Evolutionary conservation across 1,140 invertebrate species (phyloP), one percentile per base, ranked within the genome.

Genomic region (Armadillidium nasatum): DNA sequence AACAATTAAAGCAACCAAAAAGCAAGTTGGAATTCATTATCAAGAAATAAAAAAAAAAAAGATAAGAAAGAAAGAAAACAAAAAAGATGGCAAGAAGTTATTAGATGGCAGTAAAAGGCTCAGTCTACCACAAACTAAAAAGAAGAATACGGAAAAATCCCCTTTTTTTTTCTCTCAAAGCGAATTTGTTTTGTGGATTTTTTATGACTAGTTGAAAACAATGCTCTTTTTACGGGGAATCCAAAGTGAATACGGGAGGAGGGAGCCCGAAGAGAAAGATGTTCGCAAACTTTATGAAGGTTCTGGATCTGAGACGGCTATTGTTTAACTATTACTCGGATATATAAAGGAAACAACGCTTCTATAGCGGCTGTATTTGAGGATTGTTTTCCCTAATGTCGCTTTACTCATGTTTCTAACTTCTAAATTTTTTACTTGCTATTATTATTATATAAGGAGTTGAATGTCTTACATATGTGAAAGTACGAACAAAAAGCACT

Each of bases 251-350:
- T 33, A 3, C 1, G 2, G 33, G 33, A 33, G 33, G 19, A 60
- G 11, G 50, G 50, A 60, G 19, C 4, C 11, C 50, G 7, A 7
- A 15, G 19, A 19, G 19, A 19, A 60, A 60, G 50, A 60, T 60
- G 50, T 19, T 60, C 50, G 50, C 50, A 13, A 60, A 60, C 50
- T 60, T 50, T 60, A 60, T 60, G 19, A 19, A 60, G 11, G 2
- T 60, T 60, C 50, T 60, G 50, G 50, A 50, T 13, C 7, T 60
- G 50, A 60, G 50, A 60, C 50, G 11, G 50, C 7, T 7, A 4
- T 60, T 60, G 50, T 60, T 60, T 60, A 60, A 60, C 50, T 60
- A 60, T 60, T 60, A 60, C 7, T 60, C 19, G 50, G 50, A 60
- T 60, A 15, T 60, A 60, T 15, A 19, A 19, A 60, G 19, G 19